Evolutionary conservation across 2,888 invertebrate genomes (phyloP), one percentile per base, ranked within the genome.

Genomic region (Abscondita cerata): DNA sequence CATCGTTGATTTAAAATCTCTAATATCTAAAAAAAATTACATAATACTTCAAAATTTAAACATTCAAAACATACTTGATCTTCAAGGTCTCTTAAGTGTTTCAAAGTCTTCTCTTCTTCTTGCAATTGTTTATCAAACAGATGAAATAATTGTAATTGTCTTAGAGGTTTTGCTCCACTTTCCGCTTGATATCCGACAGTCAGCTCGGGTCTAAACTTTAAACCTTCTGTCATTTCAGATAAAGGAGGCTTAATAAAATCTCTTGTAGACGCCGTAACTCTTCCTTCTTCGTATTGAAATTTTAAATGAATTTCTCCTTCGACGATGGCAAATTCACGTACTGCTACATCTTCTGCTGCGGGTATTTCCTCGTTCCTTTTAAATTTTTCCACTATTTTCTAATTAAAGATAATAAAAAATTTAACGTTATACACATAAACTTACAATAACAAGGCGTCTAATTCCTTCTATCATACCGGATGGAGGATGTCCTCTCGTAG

Each of bases 151-250:
- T 88, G 83, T 1, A 90, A 76, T n/a, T 86, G 82, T 11, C 88
- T 86, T 0, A 87, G 85, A 0, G 81, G 82, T 20, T 81, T 82
- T 0, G 84, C 85, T 9, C 82, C 80, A 0, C 88, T 84, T 69
- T 90, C 87, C 0, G 90, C 90, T 71, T 87, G 85, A 72, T 90
- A 92, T 33, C 87, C 86, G 15, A 84, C 82, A 0, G 87, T 88
- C 64, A 88, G 83, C 2, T 86, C 83, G 0, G 88, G 86, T 73
- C 87, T 84, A 67, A 87, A 90, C 36, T 83, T 76, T 8, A 90
- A 81, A 68, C 86, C 85, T 3, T 89, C 87, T 0, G 89, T 90
- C 70, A 89, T 87, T 72, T 92, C 90, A 0, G 88, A 86, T 54
- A 87, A 78, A 3, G 88, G 85, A 0, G 92, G 91, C 72, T 91